Base-by-base conservation (phyloP, 2,113 vertebrate species). In the Octodon degus region DNA sequence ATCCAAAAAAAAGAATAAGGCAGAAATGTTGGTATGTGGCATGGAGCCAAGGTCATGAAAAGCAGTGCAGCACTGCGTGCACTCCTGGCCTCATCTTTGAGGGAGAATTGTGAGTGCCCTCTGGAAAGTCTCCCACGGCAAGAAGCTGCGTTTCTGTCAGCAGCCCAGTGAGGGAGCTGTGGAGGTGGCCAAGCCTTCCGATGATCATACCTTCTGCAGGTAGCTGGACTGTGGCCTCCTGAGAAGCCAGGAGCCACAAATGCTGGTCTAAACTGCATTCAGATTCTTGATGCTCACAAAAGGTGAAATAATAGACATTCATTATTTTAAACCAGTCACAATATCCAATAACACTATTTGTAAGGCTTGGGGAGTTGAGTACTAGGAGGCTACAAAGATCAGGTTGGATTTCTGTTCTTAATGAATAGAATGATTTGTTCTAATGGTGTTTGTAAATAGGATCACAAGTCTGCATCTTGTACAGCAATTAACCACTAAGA, bases 301-400 rank as follows among this genome's bases (percentile, higher is more conserved):
- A 1, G 58, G 3, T 30, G 77, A 94, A 37, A 24, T n/a, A 43
- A 32, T 47, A 53, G 8, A 30, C 4, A 2, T 65, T 32, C 89
- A 11, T 34, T 43, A 7, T 62, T 80, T 67, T 62, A 72, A 89
- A 32, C 60, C 22, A 47, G 74, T 40, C 67, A 53, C 1, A 12
- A 1, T 24, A 4, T 14, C 40, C 82, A 20, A 77, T 30, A 76
- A 79, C 1, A 50, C 16, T 8, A 0, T 0, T 6, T 20, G 17
- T 43, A 53, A 86, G 53, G 11, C 11, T 5, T 0, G 32, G 50
- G 37, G 9, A n/a, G 34, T 10, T 83, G 50, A 77, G 27, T 27
- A 24, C 55, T n/a, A 1, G 55, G 67, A 10, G 34, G 40, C 62
- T 55, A 16, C 0, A 70, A 17, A 53, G 5, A 30, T 5, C 37